Base-by-base conservation (phyloP, 2,113 vertebrate species). In the Cinclus cinclus region DNA sequence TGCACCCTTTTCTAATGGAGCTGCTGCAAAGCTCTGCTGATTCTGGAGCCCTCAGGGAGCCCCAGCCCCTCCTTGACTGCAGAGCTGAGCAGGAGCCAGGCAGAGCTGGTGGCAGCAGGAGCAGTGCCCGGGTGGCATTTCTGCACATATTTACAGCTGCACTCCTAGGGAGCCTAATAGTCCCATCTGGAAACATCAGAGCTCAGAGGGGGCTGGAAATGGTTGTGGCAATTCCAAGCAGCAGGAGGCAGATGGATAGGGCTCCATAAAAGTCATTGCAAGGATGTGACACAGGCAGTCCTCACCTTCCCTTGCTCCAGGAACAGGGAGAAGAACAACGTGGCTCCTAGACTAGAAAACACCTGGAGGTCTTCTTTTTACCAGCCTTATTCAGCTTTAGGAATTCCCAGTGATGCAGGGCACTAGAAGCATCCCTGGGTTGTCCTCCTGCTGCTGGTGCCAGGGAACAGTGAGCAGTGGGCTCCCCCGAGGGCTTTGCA, bases 131-230 rank as follows among this genome's bases (percentile, higher is more conserved):
- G 49, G 69, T 85, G 79, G n/a, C 65, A 65, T 33, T 85, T 30
- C 69, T 58, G 74, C 77, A 65, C 84, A 46, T 50, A 71, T 49
- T 94, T 92, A 68, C 92, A 85, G 83, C 49, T 95, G 69, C 58
- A 23, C 78, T 73, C 87, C 84, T 6, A 50, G 58, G 81, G 65
- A 84, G 70, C 27, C 77, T 94, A 10, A 94, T 24, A 46, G 87
- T 47, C 77, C 95, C 95, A 89, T 94, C 91, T 94, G 94, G 91
- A 73, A 82, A 64, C 53, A 82, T 18, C 46, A 42, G 49, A 63
- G 76, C 91, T 89, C 91, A 60, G 49, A 64, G 27, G 22, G 58
- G 39, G 81, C 64, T 94, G 7, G 58, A 75, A 92, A 50, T 13
- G 25, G 20, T 39, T 69, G 27, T 77, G 75, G 84, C 78, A 91